Evolutionary conservation across 2,888 invertebrate genomes (phyloP).

Genomic region (Conistra vaccinii): DNA sequence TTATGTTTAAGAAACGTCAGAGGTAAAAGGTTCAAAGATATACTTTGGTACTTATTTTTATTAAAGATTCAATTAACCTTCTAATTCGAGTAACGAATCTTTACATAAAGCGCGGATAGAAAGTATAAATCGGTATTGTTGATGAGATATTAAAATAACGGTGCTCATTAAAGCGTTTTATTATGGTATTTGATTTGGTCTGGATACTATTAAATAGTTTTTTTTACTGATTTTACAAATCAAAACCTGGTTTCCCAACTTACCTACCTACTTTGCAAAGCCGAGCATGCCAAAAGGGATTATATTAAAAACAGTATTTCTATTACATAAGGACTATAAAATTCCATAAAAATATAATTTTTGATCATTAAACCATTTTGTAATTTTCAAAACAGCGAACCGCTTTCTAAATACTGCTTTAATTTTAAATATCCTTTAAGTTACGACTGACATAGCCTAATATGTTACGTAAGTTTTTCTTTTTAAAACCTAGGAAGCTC

Average conservation of each 20-base stretch:
- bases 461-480: slow-evolving; percentile 8
- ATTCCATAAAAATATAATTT: neutral
- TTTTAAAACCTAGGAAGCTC: neutral
- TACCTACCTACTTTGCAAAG: neutral
- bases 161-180: neutral
- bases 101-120: slow-evolving; percentile 5
- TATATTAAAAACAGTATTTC: slow-evolving; percentile 8
- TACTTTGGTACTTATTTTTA: neutral
- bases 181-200: neutral
- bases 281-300: neutral
- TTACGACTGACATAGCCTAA: neutral
- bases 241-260: neutral
- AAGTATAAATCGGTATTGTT: slow-evolving; percentile 19
- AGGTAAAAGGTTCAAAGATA: neutral
- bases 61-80: neutral
- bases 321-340: neutral
- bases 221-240: neutral
- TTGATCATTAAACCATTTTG: slow-evolving; percentile 10
- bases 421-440: slow-evolving; percentile 28
- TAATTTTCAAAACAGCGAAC: neutral
- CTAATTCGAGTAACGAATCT: neutral
- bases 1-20: neutral
- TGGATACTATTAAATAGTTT: neutral
- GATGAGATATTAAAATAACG: slow-evolving; percentile 2
- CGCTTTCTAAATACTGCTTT: slow-evolving; percentile 46